These are phyloP conservation scores for Xestia ashworthii DNA, from an alignment of 2,888 invertebrate genomes.

Conservation along the genomic window DNA sequence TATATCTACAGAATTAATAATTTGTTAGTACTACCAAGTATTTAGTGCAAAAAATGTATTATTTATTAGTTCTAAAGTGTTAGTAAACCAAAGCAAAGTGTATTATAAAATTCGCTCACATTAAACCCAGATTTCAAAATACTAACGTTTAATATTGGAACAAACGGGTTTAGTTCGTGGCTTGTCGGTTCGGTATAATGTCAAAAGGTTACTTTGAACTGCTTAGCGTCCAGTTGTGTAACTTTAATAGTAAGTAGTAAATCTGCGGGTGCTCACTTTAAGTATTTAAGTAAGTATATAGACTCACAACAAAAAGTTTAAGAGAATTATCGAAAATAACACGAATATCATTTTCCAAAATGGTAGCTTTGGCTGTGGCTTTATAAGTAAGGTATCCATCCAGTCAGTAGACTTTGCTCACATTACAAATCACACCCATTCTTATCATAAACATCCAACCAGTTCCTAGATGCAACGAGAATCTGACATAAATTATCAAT, in stretches of 20 bases:
- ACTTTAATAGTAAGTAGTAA: conserved; percentile 49
- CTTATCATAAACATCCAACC: background rate
- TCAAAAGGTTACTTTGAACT: conserved; percentile 64
- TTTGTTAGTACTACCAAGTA: no score
- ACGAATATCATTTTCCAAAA: background rate
- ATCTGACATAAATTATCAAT: background rate
- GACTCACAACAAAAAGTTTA: background rate
- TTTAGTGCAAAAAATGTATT: background rate
- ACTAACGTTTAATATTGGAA: conserved; percentile 42
- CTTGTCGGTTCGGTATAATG: conserved; percentile 52
- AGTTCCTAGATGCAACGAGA: background rate
- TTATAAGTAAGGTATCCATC: background rate
- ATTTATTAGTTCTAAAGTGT: background rate
- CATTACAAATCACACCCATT: background rate
- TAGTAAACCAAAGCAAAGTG: conserved; percentile 2
- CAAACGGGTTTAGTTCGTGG: conserved; percentile 56
- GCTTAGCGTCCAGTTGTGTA: conserved; percentile 50
- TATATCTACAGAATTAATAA: no score
- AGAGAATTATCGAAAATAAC: background rate
- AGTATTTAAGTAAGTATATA: background rate
- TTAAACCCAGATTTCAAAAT: conserved; percentile 43
- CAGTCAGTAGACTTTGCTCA: background rate
- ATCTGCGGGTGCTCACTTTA: conserved; percentile 16
- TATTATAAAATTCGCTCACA: conserved; percentile 25
- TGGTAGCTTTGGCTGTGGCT: no score